Evolutionary conservation across 2,113 vertebrate genomes (phyloP), one percentile per base, ranked within the genome.

Genomic region (Protobothrops flavoviridis): DNA sequence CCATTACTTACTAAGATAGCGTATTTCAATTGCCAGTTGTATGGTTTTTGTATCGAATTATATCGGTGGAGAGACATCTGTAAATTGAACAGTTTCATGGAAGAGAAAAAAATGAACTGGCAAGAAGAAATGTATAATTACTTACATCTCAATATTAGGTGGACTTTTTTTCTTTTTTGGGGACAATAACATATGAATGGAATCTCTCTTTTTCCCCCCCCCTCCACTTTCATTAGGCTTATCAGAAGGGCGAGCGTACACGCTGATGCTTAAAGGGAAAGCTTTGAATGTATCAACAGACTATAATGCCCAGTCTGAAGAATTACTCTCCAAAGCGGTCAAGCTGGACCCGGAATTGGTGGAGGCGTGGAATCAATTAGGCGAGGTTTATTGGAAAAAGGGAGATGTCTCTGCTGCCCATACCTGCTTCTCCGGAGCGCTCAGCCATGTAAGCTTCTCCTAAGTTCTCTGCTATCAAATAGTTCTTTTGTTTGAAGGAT

Each of bases 351-450:
- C 99, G 0, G 96, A 97, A 53, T 97, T 99, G 93, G 98, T 99
- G 6, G 98, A 99, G 91, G 99, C 97, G 85, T 99, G 99, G 99
- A 99, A 99, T 97, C 98, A 98, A 52, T 95, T 99, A 94, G 99
- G 99, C 21, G 99, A 99, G 96, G 98, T 99, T 96, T 99, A 98
- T 97, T 99, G 99, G 99, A 99, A 98, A 95, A 99, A 99, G 95
- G 98, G 98, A 61, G 99, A 99, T 91, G 87, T 99, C 57, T 94
- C 94, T 0, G 98, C 97, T 52, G 98, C 99, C 64, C 98, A 98
- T 90, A 98, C 98, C 95, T 99, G 98, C 96, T 99, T 99, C 95
- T 98, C 98, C 15, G 98, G 99, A 95, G 98, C 98, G 20, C 96
- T 98, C 92, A 98, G 98, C 89, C 98, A 99, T 94, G 99, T 98